Base-by-base conservation (phyloP, 2,797 vertebrate genomes). In the Xiphophorus birchmanni region DNA sequence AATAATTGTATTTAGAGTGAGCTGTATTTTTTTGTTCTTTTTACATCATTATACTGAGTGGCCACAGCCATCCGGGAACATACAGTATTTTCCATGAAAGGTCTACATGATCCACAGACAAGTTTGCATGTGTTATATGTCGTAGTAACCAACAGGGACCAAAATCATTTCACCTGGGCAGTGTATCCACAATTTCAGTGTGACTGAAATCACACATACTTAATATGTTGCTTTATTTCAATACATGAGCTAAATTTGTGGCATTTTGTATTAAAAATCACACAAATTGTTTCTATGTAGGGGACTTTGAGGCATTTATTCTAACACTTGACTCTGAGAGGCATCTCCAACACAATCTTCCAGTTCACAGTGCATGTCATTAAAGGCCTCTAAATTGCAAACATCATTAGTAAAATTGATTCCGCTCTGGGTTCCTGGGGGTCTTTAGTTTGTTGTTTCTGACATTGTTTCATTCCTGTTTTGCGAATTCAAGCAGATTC, bases 351-450 rank as follows among this genome's bases (percentile, higher is more conserved):
- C 35, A 37, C 18, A 93, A 93, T 95, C 93, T 94, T 92, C 90
- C 87, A 90, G 92, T 92, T 92, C 87, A 92, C 91, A 84, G 91
- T 92, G 93, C 93, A 90, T 91, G 93, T 96, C 94, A 95, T 95
- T 95, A 95, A 52, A 65, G 89, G 89, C 89, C 86, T 84, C 93
- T 94, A 91, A 94, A 95, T 95, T 95, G 94, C 93, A 94, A 95
- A 94, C 94, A 94, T 95, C 93, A 94, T 95, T 94, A 95, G 88
- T 86, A 89, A 92, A 94, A 94, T 92, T 94, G 94, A 95, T 94
- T 95, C 92, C 8, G 18, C 63, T 65, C 63, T 21, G 29, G 17
- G 32, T 65, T 37, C 63, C 35, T 65, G 63, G 32, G 63, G 63
- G 32, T 7, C 56, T 60, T 65, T 21, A 37, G 17, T 37, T 7